Base-by-base conservation (phyloP, 2,797 vertebrate genomes). In the Meda fulgida region DNA sequence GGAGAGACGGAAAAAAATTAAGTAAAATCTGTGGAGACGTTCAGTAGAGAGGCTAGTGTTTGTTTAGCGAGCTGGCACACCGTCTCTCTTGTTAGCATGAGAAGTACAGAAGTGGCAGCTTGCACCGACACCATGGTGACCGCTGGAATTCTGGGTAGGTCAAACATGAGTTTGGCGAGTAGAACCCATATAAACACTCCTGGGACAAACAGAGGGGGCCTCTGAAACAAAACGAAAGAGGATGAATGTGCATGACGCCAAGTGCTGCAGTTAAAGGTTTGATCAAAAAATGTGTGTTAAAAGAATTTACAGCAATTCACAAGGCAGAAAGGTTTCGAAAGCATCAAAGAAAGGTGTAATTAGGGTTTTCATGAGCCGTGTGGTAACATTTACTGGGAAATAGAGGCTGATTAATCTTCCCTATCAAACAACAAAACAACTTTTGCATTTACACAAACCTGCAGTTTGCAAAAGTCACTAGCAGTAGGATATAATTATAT, bases 21-120 rank as follows among this genome's bases (percentile, higher is more conserved):
- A 85, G 89, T 83, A 79, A 83, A 87, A 89, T 88, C 87, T 87
- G 88, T 70, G 69, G 19, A 87, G 89, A 90, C 87, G 87, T 91
- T 91, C 86, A 89, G 90, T 84, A 91, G 88, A 91, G 89, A 51
- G 66, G 82, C 88, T 85, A 82, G 90, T 91, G 92, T 92, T 93
- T 91, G 92, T 82, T 85, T 87, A 88, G 87, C 58, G 90, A 92
- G 78, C 89, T 87, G 69, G 86, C 87, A 81, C 84, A 81, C 19
- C 66, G 73, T 88, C 79, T 85, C 86, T 92, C 89, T 90, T 89
- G 87, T 92, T 91, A 89, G 89, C 80, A 81, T 83, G 85, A 85
- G 88, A 89, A 88, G 86, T 43, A 48, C 14, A 48, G 67, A 81
- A 81, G 71, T 60, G 85, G 60, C 38, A 46, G 79, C 67, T 80